Percentiles rank a stretch among this genome's conserved stretches.
phyloP scores from a whole-genome alignment of 2,888 invertebrate genomes.

The Alentia gelatinosa region DNA sequence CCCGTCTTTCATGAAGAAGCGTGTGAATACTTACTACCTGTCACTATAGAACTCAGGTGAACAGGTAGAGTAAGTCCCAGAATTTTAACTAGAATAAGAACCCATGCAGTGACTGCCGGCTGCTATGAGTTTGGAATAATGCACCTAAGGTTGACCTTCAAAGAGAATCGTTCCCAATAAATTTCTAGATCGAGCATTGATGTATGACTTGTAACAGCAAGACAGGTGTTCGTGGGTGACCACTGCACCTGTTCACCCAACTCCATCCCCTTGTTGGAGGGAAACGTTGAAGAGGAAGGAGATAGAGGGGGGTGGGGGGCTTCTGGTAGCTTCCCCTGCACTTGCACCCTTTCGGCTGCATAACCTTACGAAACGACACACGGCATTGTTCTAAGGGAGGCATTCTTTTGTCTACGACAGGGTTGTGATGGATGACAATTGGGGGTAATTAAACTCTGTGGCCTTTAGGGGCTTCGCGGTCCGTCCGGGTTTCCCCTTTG shows the following conservation, averaged over 20 bases:
- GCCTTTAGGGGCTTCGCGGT: too few relatives aligned
- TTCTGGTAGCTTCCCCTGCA: neutral
- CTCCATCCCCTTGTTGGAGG: neutral
- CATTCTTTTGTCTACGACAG: neutral
- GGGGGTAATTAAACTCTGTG: neutral
- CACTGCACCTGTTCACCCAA: neutral
- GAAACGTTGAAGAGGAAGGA: neutral
- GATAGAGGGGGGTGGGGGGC: neutral
- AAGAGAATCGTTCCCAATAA: neutral
- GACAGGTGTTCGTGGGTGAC: neutral
- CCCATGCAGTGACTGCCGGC: neutral
- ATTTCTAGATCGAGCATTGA: neutral
- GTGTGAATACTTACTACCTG: too few relatives aligned
- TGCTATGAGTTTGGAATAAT: neutral
- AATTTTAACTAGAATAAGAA: neutral
- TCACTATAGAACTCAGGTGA: neutral
- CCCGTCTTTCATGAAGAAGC: too few relatives aligned
- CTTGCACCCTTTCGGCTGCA: neutral
- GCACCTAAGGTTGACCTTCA: neutral
- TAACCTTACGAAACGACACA: neutral
- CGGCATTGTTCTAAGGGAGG: neutral
- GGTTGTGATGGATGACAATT: neutral
- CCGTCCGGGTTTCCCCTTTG: too few relatives aligned
- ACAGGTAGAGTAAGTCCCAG: neutral
- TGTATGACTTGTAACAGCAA: neutral